Conservation (phyloP, 2,888 invertebrate genomes). For the Minunthozetes semirufus region DNA sequence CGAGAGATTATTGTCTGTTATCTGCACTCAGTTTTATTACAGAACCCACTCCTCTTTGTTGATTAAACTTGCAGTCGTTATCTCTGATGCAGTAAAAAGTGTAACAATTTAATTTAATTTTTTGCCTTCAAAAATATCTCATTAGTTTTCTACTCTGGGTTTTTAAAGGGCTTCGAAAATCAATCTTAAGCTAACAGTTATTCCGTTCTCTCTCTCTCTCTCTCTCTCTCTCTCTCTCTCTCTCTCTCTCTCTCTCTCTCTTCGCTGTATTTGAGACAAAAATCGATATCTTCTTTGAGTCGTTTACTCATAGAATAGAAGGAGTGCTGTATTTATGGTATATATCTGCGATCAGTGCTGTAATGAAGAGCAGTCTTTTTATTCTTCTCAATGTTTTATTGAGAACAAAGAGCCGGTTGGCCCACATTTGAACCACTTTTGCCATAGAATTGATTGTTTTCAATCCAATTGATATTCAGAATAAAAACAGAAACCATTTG, state of each 20-base stretch:
- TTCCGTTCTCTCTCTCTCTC: not conserved
- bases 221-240: not conserved
- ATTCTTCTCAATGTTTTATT: not conserved
- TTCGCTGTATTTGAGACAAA: not conserved
- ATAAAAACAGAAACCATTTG: not conserved
- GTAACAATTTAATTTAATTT: slow-evolving; percentile 18
- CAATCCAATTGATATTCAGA: not conserved
- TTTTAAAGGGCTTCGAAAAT: not conserved
- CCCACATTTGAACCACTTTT: too few relatives aligned
- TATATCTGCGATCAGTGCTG: not conserved
- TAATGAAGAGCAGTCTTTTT: not conserved
- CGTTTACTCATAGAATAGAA: not conserved
- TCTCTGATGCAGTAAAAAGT: not conserved
- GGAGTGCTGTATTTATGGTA: not conserved
- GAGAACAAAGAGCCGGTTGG: not conserved
- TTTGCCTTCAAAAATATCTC: slow-evolving; percentile 10
- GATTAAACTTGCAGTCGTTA: not conserved
- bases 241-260: slow-evolving; percentile 6
- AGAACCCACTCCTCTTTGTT: not conserved
- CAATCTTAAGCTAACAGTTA: slow-evolving; percentile 16
- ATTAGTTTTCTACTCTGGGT: not conserved
- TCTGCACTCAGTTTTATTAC: not conserved
- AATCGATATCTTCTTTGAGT: not conserved
- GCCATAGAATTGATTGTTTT: not conserved
- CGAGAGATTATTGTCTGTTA: not conserved